These are phyloP conservation scores for Forficula auricularia DNA, from an alignment of 1,140 invertebrate genomes.

Conservation along the genomic window DNA sequence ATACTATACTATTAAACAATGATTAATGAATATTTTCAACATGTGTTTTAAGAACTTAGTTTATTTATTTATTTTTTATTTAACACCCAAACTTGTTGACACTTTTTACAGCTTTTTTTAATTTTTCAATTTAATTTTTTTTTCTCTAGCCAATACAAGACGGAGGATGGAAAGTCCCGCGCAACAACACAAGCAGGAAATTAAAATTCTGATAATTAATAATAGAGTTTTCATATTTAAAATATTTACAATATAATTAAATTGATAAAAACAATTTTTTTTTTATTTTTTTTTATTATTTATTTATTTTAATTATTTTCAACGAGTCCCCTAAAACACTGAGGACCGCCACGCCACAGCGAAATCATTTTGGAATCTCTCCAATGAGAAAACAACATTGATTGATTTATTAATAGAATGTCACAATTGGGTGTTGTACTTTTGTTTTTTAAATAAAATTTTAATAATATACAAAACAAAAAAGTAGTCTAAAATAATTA, in stretches of 20 bases:
- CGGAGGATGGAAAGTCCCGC: constrained; percentile 10
- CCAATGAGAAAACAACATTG: neutral
- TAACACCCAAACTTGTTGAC: constrained; percentile 12
- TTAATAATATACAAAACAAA: too few relatives aligned
- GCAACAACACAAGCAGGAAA: constrained; percentile 7
- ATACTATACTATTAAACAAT: constrained; percentile 11
- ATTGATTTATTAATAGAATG: neutral
- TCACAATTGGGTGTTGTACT: too few relatives aligned
- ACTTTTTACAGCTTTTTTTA: too few relatives aligned
- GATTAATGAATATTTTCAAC: constrained; percentile 12
- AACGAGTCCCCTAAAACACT: constrained; percentile 10
- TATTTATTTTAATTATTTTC: neutral
- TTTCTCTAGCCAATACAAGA: constrained; percentile 11
- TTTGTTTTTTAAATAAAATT: too few relatives aligned
- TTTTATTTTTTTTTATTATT: too few relatives aligned
- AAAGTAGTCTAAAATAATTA: too few relatives aligned
- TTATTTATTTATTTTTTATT: constrained; percentile 11
- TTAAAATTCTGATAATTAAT: neutral
- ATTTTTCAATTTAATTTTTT: constrained; percentile 8
- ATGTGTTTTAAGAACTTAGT: constrained; percentile 11
- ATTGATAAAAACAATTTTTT: constrained; percentile 8
- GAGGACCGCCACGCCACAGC: constrained; percentile 3
- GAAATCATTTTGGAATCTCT: neutral
- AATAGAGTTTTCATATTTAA: constrained; percentile 11
- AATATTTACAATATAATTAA: constrained; percentile 17